phyloP scores from a whole-genome alignment of 2,888 invertebrate genomes.

The Limnephilus marmoratus region DNA sequence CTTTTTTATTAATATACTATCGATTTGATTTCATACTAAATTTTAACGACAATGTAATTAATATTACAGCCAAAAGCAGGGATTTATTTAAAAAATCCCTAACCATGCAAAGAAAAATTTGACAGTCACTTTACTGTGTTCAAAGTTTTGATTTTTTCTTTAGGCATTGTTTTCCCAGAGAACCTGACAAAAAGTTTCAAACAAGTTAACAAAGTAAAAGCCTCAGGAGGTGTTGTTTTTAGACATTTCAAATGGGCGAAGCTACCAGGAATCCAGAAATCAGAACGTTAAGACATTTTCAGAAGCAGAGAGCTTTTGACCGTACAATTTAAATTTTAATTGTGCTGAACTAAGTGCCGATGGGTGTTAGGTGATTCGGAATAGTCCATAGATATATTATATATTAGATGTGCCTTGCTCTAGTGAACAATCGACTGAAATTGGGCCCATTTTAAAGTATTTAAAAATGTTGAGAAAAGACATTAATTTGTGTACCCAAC shows the following conservation, averaged over 20 bases:
- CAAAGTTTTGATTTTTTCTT: background rate
- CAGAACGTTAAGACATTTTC: background rate
- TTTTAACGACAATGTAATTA: too few species aligned
- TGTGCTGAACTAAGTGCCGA: slow-evolving; percentile 46
- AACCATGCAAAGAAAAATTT: too few species aligned
- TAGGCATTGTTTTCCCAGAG: background rate
- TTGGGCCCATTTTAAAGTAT: too few species aligned
- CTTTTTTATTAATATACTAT: too few species aligned
- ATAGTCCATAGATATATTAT: background rate
- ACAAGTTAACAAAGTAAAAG: background rate
- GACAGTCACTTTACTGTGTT: too few species aligned
- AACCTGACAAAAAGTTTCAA: background rate
- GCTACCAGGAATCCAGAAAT: background rate
- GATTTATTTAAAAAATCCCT: too few species aligned
- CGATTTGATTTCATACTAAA: too few species aligned
- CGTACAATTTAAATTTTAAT: slow-evolving; percentile 52
- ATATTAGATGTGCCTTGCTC: background rate
- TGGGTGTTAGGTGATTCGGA: slow-evolving; percentile 15
- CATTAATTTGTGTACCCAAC: too few species aligned
- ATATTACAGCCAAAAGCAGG: too few species aligned
- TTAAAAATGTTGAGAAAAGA: too few species aligned
- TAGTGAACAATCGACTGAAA: background rate
- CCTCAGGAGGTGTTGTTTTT: background rate
- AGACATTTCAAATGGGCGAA: background rate
- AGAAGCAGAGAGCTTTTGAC: slow-evolving; percentile 21